Evolutionary conservation across 1,140 invertebrate genomes (phyloP), one percentile per base, ranked within the genome.

Genomic region (Manduca sexta): DNA sequence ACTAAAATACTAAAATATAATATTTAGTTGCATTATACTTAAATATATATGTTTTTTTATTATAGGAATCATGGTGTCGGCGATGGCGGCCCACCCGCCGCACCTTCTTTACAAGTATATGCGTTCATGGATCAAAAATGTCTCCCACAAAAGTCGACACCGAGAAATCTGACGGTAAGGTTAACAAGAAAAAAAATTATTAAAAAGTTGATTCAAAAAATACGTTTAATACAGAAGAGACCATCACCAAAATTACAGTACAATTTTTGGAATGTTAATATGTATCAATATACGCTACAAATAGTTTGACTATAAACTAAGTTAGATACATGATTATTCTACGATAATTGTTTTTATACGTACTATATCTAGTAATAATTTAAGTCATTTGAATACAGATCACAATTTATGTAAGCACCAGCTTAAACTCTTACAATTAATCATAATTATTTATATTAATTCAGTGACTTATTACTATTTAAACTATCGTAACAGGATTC

Each of bases 401-500:
- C 77, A 83, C 74, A 75, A 64, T 72, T 63, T 55, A 65, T 41
- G 51, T 69, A 72, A 74, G 66, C 70, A 57, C 68, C 64, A 70
- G 60, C 53, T 68, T 64, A 54, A 31, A 29, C 14, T 13, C n/a
- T 40, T 40, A 38, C 8, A 38, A n/a, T n/a, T n/a, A 35, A 50
- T 45, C 50, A 52, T 56, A 51, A 31, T 56, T 44, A 45, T 38
- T 52, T 21, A 31, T 40, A 49, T 71, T 80, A 82, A 62, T 79
- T 81, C 51, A 71, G 55, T 53, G 80, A 76, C 70, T 83, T 86
- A 77, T 78, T 81, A 49, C 84, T 88, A 74, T 89, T 89, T 57
- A 90, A 76, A 79, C 89, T 90, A 70, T 90, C 89, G 49, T 84
- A 86, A 59, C 79, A 82, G 26, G 79, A 73, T 66, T 90, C 89